phyloP scores from a whole-genome alignment of 2,888 invertebrate genomes.

The Melanchra persicariae region DNA sequence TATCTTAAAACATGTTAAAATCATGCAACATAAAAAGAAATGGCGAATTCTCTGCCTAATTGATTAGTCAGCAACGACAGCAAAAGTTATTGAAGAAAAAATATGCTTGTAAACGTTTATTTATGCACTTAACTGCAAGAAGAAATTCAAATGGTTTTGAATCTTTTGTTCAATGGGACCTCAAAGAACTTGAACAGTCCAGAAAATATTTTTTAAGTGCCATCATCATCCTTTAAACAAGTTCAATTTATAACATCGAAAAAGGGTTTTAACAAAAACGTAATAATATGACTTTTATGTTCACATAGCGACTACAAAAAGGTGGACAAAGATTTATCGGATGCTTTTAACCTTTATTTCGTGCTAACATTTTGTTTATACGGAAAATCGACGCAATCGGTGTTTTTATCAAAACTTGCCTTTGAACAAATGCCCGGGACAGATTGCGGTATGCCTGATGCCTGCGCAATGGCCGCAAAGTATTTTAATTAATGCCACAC shows the following conservation, averaged over 20 bases:
- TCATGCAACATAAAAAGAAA: slow-evolving; percentile 35
- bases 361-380: slow-evolving; percentile 65
- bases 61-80: slow-evolving; percentile 31
- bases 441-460: slow-evolving; percentile 76
- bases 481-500: slow-evolving; percentile 87
- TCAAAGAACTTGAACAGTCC: slow-evolving; percentile 17
- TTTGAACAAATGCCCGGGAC: slow-evolving; percentile 75
- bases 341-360: slow-evolving; percentile 64
- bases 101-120: not conserved
- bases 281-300: slow-evolving; percentile 63
- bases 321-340: slow-evolving; percentile 64
- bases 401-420: slow-evolving; percentile 74
- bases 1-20: slow-evolving; percentile 52
- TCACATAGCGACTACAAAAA: slow-evolving; percentile 61
- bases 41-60: slow-evolving; percentile 40
- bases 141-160: slow-evolving; percentile 17
- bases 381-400: slow-evolving; percentile 67
- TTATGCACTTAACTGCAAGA: not conserved
- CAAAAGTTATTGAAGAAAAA: not conserved
- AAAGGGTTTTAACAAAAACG: slow-evolving; percentile 68
- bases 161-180: slow-evolving; percentile 38
- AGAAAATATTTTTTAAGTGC: slow-evolving; percentile 28
- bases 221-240: slow-evolving; percentile 42
- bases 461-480: slow-evolving; percentile 75
- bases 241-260: slow-evolving; percentile 55